Percentiles rank a stretch among this genome's conserved stretches.
Evolutionary conservation across 2,113 vertebrate genomes (phyloP).

Genomic region (Boulengeromyrus knoepffleri): DNA sequence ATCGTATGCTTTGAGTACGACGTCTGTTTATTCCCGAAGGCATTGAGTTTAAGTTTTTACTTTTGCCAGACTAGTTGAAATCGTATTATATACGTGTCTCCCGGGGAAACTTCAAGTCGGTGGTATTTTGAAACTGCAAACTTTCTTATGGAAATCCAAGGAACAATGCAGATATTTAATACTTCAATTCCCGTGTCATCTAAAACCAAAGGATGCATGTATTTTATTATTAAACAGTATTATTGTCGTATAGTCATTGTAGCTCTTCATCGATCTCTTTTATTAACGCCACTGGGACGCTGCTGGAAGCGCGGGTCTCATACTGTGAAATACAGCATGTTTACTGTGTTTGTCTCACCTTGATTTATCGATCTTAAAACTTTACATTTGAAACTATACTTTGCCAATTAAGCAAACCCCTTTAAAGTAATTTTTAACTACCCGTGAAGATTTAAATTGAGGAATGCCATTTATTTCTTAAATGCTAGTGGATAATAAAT

Average conservation of each 20-base stretch:
- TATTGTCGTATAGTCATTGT: not conserved
- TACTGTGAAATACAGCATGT: not conserved
- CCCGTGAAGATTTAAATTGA: not conserved
- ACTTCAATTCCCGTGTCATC: not conserved
- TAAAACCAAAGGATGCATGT: not conserved
- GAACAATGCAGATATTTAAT: not conserved
- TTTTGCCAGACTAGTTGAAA: not conserved
- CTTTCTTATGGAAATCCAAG: not conserved
- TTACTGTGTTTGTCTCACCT: not conserved
- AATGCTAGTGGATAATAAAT: not conserved
- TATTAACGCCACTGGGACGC: not conserved
- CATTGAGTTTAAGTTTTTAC: not conserved
- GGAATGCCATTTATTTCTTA: not conserved
- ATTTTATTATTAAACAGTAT: not conserved
- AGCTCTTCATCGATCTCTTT: not conserved
- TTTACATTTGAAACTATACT: not conserved
- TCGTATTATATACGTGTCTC: not conserved
- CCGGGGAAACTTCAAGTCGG: not conserved
- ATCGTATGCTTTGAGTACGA: not conserved
- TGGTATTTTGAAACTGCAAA: not conserved
- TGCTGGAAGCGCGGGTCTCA: not conserved
- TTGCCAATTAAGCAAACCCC: not conserved
- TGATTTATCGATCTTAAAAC: not conserved
- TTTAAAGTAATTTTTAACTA: not conserved
- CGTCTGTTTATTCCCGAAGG: not conserved